phyloP scores from a whole-genome alignment of 2,113 vertebrate genomes.

The Boleophthalmus pectinirostris region DNA sequence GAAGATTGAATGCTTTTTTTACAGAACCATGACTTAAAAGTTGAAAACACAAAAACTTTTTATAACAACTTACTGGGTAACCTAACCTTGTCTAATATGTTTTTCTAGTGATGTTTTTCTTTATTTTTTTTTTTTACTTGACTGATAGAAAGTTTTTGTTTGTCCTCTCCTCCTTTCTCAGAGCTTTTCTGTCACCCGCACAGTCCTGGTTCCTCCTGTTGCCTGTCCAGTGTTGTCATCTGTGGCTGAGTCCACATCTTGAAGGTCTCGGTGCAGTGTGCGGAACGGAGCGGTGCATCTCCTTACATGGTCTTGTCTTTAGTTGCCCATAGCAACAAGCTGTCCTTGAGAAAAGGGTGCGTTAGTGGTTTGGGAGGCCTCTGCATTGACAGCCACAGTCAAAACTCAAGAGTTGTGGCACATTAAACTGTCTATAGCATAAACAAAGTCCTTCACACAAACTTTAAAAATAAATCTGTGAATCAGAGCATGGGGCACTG shows the following conservation, averaged over 20 bases:
- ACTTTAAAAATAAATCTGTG: constrained; percentile 29
- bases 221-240: constrained; percentile 61
- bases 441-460: constrained; percentile 26
- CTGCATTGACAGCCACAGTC: constrained; percentile 42
- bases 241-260: constrained; percentile 45
- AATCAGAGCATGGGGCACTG: constrained; percentile 15
- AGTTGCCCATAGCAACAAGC: constrained; percentile 67
- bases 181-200: neutral
- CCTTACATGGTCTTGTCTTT: constrained; percentile 62
- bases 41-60: neutral
- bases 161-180: constrained; percentile 6
- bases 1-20: constrained; percentile 22
- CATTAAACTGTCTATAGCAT: constrained; percentile 20
- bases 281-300: constrained; percentile 55
- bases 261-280: constrained; percentile 62
- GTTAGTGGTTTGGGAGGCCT: constrained; percentile 48
- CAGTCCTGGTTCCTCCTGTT: constrained; percentile 19
- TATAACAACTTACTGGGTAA: neutral
- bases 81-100: neutral
- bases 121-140: constrained; percentile 21
- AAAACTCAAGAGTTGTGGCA: constrained; percentile 54
- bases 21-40: constrained; percentile 19
- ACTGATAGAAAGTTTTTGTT: constrained; percentile 10
- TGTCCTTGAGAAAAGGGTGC: constrained; percentile 65
- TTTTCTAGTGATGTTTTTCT: constrained; percentile 7